Percentiles rank a stretch among this genome's conserved stretches.
Conservation (phyloP, 2,888 invertebrate species). For the Hirtodrosophila cameraria region DNA sequence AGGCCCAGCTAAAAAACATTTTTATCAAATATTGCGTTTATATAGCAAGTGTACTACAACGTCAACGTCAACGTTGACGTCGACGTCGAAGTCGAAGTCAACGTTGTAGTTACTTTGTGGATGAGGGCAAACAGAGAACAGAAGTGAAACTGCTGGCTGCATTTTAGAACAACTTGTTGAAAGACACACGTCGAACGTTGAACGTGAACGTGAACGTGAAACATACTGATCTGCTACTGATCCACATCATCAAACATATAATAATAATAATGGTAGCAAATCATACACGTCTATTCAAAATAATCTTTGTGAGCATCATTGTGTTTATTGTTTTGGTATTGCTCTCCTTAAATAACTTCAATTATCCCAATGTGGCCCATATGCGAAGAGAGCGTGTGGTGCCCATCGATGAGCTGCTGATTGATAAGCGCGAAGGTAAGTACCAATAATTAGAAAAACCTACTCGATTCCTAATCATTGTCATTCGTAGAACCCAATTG, state of each 20-base stretch:
- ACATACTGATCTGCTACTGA: not conserved
- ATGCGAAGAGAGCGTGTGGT: not conserved
- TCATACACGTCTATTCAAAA: constrained; percentile 15
- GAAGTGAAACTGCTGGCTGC: constrained; percentile 5
- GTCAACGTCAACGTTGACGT: not conserved
- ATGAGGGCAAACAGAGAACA: not conserved
- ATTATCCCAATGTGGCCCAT: not conserved
- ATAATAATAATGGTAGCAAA: constrained; percentile 38
- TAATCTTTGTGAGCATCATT: constrained; percentile 25
- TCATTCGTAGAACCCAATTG: constrained; percentile 27
- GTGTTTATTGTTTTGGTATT: no score
- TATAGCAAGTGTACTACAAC: not conserved
- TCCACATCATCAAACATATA: not conserved
- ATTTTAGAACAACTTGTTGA: constrained; percentile 4
- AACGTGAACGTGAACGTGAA: not conserved
- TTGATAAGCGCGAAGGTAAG: constrained; percentile 36
- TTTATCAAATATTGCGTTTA: constrained; percentile 37
- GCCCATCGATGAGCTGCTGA: constrained; percentile 31
- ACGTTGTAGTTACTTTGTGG: not conserved
- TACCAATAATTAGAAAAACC: not conserved
- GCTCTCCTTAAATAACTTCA: constrained; percentile 22
- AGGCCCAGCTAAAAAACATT: constrained; percentile 12
- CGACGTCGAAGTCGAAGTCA: not conserved
- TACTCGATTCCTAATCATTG: no score
- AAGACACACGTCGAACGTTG: constrained; percentile 23